Conservation (phyloP, 1,140 invertebrate species). For the Saccostrea echinata region DNA sequence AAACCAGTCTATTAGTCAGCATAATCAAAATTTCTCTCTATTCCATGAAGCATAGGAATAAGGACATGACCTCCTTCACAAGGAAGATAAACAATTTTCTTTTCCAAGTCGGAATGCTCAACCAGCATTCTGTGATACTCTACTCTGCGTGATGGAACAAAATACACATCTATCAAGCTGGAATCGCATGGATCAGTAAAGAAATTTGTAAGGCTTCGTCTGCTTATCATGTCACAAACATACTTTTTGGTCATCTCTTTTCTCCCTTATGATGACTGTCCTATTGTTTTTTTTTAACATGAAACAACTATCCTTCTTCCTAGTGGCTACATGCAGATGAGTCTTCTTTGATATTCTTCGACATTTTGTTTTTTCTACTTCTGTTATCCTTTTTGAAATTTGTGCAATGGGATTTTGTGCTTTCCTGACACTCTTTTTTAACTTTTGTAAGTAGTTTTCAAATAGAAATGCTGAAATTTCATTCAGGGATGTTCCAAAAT, state of each 20-base stretch:
- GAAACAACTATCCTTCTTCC: constrained; percentile 49
- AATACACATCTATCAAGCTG: constrained; percentile 43
- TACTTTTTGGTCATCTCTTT: constrained; percentile 30
- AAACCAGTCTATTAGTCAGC: not conserved
- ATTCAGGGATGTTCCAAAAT: constrained; percentile 76
- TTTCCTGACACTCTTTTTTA: constrained; percentile 74
- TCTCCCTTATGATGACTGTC: constrained; percentile 49
- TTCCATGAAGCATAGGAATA: constrained; percentile 53
- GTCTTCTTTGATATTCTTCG: constrained; percentile 1
- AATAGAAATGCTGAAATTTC: constrained; percentile 78
- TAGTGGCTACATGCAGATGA: constrained; percentile 38
- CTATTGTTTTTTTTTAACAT: constrained; percentile 45
- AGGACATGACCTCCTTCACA: constrained; percentile 47
- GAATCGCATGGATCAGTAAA: constrained; percentile 54
- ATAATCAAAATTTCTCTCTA: constrained; percentile 21
- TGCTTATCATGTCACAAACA: constrained; percentile 45
- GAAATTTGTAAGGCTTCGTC: constrained; percentile 40
- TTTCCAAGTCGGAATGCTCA: constrained; percentile 8
- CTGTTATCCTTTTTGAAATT: constrained; percentile 66
- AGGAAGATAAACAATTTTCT: constrained; percentile 51
- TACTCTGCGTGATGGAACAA: not conserved
- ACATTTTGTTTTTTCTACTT: constrained; percentile 48
- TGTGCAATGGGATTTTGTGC: constrained; percentile 70
- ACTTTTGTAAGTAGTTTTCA: constrained; percentile 79
- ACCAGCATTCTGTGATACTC: constrained; percentile 18